Evolutionary conservation across 1,140 invertebrate species (phyloP).

Genomic region (Latrodectus geometricus): DNA sequence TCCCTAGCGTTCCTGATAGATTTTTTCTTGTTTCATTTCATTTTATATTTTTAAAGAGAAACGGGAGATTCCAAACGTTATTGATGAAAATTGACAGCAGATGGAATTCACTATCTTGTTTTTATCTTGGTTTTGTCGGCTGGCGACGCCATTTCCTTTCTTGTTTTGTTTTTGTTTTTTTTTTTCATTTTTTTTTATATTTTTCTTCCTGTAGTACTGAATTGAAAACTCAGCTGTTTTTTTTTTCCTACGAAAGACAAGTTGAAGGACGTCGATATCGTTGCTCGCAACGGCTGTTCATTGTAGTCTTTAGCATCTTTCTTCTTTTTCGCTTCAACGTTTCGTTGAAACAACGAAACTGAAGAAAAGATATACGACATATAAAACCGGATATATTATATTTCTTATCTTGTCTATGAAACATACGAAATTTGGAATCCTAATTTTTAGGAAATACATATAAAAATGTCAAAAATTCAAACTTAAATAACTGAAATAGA

Average conservation of each 20-base stretch:
- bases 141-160: neutral
- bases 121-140: neutral
- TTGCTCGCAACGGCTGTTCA: neutral
- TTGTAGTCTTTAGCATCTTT: neutral
- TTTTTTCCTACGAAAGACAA: neutral
- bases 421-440: too few relatives aligned
- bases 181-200: neutral
- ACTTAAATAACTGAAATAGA: too few relatives aligned
- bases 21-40: neutral
- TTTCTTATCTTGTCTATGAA: too few relatives aligned
- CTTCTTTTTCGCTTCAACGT: neutral
- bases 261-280: neutral
- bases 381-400: too few relatives aligned
- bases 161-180: neutral
- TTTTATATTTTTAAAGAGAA: conserved; percentile 2
- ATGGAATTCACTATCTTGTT: conserved; percentile 6
- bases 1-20: neutral
- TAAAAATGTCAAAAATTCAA: too few relatives aligned
- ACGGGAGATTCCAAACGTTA: neutral
- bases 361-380: neutral
- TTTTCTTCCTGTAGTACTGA: neutral
- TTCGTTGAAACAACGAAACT: neutral
- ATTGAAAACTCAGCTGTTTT: neutral
- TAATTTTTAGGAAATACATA: too few relatives aligned
- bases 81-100: conserved; percentile 34